phyloP scores from a whole-genome alignment of 2,113 vertebrate species.

The Gila orcuttii region DNA sequence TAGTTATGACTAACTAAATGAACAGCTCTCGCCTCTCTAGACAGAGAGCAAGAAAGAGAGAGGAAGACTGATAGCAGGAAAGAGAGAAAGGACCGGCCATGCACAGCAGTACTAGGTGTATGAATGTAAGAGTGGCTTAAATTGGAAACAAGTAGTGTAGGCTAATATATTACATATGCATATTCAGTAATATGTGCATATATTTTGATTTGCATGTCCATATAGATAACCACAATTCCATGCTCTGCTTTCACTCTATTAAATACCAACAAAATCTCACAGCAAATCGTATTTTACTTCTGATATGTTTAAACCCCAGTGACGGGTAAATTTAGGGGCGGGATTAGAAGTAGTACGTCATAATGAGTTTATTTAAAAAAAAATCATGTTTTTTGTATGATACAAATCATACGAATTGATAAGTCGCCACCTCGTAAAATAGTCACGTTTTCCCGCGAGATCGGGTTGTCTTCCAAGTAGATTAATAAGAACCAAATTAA shows the following conservation, averaged over 20 bases:
- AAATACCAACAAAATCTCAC: neutral
- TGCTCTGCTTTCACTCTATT: slow-evolving; percentile 7
- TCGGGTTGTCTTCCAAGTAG: neutral
- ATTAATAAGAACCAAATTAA: neutral
- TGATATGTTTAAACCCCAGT: too few species aligned
- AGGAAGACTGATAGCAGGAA: slow-evolving; percentile 50
- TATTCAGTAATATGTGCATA: slow-evolving; percentile 13
- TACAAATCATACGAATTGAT: too few species aligned
- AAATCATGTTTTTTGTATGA: too few species aligned
- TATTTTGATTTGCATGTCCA: slow-evolving; percentile 3
- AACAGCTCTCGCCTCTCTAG: slow-evolving; percentile 88
- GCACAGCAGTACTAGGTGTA: slow-evolving; percentile 48
- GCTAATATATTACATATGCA: slow-evolving; percentile 23
- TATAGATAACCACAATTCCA: slow-evolving; percentile 43
- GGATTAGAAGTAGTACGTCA: too few species aligned
- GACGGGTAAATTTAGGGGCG: too few species aligned
- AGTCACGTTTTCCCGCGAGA: too few species aligned
- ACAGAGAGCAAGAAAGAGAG: slow-evolving; percentile 82
- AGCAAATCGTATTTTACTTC: too few species aligned
- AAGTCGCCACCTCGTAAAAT: too few species aligned
- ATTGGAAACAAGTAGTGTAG: slow-evolving; percentile 72
- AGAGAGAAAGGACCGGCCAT: slow-evolving; percentile 54
- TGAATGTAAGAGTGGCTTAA: slow-evolving; percentile 69
- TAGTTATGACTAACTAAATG: slow-evolving; percentile 99
- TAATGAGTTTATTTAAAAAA: too few species aligned